phyloP scores from a whole-genome alignment of 2,888 invertebrate genomes.

The Phyllotreta cruciferae region DNA sequence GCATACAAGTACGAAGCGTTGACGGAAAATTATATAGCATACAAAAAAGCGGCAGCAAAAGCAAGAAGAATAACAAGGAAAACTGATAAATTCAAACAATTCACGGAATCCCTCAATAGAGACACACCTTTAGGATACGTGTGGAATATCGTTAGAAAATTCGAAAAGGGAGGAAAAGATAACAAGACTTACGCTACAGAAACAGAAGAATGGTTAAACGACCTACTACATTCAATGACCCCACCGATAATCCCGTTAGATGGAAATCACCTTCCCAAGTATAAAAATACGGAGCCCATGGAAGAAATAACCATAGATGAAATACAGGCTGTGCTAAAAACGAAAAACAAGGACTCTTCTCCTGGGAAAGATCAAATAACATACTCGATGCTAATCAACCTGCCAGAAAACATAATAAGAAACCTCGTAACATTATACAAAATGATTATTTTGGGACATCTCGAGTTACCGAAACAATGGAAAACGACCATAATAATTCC shows the following conservation, averaged over 20 bases:
- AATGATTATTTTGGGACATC: conserved; percentile 8
- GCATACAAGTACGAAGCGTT: background rate
- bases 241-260: background rate
- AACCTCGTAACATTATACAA: conserved; percentile 16
- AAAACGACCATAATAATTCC: conserved; percentile 20
- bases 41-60: background rate
- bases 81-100: background rate
- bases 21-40: no score
- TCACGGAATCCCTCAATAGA: background rate
- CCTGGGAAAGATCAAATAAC: conserved; percentile 25
- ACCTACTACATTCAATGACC: background rate
- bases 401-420: conserved; percentile 2
- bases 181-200: background rate
- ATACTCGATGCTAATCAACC: conserved; percentile 17
- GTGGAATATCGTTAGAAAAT: background rate
- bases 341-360: conserved; percentile 13
- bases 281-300: background rate
- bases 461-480: conserved; percentile 25
- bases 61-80: background rate
- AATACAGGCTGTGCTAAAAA: background rate
- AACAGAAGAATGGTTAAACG: background rate
- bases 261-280: background rate
- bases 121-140: background rate
- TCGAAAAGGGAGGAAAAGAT: background rate
- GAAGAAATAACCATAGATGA: conserved; percentile 6